A percentile compares a stretch with the other conserved stretches of the same genome.
phyloP scores from a whole-genome alignment of 2,888 invertebrate genomes.

The Patella caerulea region DNA sequence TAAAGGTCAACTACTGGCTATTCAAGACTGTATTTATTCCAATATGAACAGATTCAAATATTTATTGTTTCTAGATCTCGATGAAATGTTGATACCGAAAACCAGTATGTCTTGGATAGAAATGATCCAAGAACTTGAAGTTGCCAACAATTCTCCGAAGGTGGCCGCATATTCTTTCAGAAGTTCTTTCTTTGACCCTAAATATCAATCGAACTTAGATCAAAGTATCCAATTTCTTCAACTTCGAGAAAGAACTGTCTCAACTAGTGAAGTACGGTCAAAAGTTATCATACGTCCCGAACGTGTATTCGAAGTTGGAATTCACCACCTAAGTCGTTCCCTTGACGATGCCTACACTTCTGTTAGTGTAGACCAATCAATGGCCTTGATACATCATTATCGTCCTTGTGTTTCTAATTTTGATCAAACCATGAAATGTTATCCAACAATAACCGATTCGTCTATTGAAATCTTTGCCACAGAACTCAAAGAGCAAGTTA shows the following conservation, averaged over 20 bases:
- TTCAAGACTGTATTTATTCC: conserved; percentile 69
- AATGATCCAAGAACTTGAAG: conserved; percentile 41
- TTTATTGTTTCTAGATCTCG: conserved; percentile 66
- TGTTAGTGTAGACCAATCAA: conserved; percentile 35
- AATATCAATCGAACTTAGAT: conserved; percentile 37
- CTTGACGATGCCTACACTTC: conserved; percentile 31
- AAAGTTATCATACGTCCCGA: conserved; percentile 57
- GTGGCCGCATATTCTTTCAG: conserved; percentile 55
- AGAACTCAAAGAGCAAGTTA: conserved; percentile 25
- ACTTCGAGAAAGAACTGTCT: conserved; percentile 45
- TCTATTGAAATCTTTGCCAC: conserved; percentile 45
- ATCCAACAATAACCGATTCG: conserved; percentile 38
- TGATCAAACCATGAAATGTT: conserved; percentile 52
- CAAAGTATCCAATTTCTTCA: conserved; percentile 52
- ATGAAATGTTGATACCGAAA: conserved; percentile 68
- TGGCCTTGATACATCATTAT: conserved; percentile 58
- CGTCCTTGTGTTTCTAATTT: conserved; percentile 46
- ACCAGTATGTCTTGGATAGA: conserved; percentile 39
- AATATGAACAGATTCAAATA: conserved; percentile 60
- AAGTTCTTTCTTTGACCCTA: conserved; percentile 61
- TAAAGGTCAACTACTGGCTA: conserved; percentile 66
- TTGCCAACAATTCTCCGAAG: conserved; percentile 12
- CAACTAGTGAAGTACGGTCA: conserved; percentile 44
- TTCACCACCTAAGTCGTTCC: conserved; percentile 58
- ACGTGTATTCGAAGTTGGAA: conserved; percentile 57